These are phyloP conservation scores for Scomber japonicus DNA, from an alignment of 2,113 vertebrate species.

Conservation along the genomic window DNA sequence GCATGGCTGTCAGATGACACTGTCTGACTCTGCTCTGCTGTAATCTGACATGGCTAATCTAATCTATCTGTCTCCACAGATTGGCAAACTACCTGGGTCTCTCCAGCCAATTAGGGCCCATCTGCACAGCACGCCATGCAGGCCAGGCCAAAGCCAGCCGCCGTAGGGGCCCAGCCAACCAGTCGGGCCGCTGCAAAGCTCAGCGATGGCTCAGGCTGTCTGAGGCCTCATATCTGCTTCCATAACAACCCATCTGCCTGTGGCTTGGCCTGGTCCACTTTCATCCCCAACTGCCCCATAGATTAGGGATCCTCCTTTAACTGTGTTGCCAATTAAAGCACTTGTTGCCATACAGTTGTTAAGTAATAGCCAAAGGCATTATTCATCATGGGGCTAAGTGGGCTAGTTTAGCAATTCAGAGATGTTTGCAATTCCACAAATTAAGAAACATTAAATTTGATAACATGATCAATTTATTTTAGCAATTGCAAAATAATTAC, in stretches of 20 bases:
- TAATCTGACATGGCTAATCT: constrained; percentile 82
- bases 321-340: constrained; percentile 53
- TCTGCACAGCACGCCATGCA: constrained; percentile 57
- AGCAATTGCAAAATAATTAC: not conserved
- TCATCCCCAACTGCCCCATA: constrained; percentile 54
- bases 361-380: constrained; percentile 42
- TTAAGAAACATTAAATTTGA: not conserved
- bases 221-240: constrained; percentile 68
- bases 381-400: constrained; percentile 17
- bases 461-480: not conserved
- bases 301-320: constrained; percentile 51
- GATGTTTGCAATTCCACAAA: not conserved
- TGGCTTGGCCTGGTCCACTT: constrained; percentile 77
- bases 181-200: constrained; percentile 38
- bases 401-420: constrained; percentile 11
- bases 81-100: constrained; percentile 67
- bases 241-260: constrained; percentile 72
- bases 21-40: constrained; percentile 59
- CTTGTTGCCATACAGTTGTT: constrained; percentile 49
- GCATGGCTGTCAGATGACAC: constrained; percentile 45
- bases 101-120: constrained; percentile 71
- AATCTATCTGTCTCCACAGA: constrained; percentile 62
- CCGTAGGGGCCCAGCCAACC: constrained; percentile 35
- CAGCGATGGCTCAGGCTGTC: constrained; percentile 65
- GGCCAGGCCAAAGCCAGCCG: constrained; percentile 39